phyloP scores from a whole-genome alignment of 2,888 invertebrate species.

The Molanna angustata region DNA sequence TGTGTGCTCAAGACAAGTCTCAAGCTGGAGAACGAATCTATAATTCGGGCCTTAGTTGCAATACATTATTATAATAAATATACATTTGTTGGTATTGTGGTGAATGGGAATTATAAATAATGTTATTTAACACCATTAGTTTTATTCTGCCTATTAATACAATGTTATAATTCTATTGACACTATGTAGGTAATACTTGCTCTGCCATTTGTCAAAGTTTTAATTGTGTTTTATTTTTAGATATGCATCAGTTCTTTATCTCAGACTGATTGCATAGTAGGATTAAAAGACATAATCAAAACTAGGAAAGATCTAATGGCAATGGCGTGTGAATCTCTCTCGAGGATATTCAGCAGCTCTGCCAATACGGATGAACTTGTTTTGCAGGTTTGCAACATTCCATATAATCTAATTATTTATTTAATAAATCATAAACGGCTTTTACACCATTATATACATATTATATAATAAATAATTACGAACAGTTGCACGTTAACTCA shows the following conservation, averaged over 20 bases:
- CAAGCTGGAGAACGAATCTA: too few species aligned
- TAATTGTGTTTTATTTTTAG: too few species aligned
- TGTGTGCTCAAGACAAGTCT: too few species aligned
- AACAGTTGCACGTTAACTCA: not conserved
- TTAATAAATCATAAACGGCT: not conserved
- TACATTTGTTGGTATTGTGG: too few species aligned
- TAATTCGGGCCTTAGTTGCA: too few species aligned
- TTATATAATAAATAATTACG: not conserved
- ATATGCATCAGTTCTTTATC: constrained; percentile 80
- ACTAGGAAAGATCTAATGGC: constrained; percentile 79
- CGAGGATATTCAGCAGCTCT: constrained; percentile 69
- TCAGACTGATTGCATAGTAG: constrained; percentile 85
- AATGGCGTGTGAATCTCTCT: constrained; percentile 84
- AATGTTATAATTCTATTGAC: too few species aligned
- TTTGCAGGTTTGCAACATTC: constrained; percentile 40
- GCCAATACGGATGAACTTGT: constrained; percentile 49
- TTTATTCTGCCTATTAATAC: too few species aligned
- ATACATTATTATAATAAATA: too few species aligned
- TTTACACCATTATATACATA: not conserved
- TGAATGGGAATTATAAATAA: too few species aligned
- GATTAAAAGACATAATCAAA: constrained; percentile 88
- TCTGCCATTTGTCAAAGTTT: too few species aligned
- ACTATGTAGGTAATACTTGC: too few species aligned
- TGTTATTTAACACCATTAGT: too few species aligned
- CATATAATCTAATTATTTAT: not conserved